Evolutionary conservation across 30 jellyfish, hydroid and myxozoan genomes (phyloP).

Genomic region (Chironex yamaguchii): DNA sequence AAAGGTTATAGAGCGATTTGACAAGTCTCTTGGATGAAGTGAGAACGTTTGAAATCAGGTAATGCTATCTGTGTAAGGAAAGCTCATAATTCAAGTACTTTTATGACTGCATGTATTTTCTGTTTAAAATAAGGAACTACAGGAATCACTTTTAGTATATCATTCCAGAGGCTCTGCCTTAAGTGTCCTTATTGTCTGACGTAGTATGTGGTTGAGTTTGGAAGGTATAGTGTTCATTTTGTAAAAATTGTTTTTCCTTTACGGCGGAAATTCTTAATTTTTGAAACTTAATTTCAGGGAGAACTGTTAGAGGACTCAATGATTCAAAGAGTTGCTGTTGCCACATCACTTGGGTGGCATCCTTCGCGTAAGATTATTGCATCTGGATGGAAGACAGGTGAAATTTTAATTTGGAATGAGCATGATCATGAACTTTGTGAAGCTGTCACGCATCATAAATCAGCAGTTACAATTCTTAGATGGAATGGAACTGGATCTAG

Average conservation of each 20-base stretch:
- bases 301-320: constrained; percentile 84
- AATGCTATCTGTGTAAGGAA: too few relatives aligned
- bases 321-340: constrained; percentile 73
- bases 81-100: too few relatives aligned
- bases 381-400: constrained; percentile 93
- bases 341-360: constrained; percentile 81
- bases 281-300: constrained; percentile 58
- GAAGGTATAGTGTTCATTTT: too few relatives aligned
- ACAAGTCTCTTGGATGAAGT: too few relatives aligned
- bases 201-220: too few relatives aligned
- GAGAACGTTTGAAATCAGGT: too few relatives aligned
- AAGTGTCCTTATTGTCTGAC: too few relatives aligned
- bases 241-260: background rate
- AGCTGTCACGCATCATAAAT: constrained; percentile 80
- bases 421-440: constrained; percentile 87
- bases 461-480: constrained; percentile 65
- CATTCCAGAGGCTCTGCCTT: too few relatives aligned
- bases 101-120: too few relatives aligned
- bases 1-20: too few relatives aligned
- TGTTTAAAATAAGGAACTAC: too few relatives aligned
- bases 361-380: constrained; percentile 95
- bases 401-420: constrained; percentile 90
- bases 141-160: too few relatives aligned
- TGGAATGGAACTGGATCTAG: constrained; percentile 98
- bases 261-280: background rate